Percentiles rank a stretch among this genome's conserved stretches.
Conservation (phyloP, 2,888 invertebrate species). For the Cephus spinipes region DNA sequence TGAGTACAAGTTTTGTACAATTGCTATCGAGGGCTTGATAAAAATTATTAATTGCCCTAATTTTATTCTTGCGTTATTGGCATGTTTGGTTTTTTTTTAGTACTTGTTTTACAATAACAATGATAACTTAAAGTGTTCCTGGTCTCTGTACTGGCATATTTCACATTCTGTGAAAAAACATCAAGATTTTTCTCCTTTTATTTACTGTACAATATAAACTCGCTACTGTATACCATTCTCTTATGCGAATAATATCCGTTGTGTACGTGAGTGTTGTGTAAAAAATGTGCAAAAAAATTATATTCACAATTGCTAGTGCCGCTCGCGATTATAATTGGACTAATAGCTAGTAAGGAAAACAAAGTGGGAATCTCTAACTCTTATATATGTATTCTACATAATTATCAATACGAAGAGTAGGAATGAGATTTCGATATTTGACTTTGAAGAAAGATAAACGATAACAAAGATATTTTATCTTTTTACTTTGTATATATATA, state of each 20-base stretch:
- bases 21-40: not conserved
- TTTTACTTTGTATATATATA: not conserved
- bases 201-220: slow-evolving; percentile 33
- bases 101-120: slow-evolving; percentile 9
- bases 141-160: not conserved
- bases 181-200: slow-evolving; percentile 10
- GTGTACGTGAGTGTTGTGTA: slow-evolving; percentile 31
- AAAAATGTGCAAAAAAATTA: slow-evolving; percentile 59
- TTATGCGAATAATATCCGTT: not conserved
- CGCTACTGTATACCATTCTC: not conserved
- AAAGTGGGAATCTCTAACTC: not conserved
- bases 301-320: slow-evolving; percentile 35
- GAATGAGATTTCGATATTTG: not conserved
- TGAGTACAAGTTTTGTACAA: not conserved
- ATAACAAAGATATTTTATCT: not conserved
- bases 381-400: not conserved
- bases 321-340: not conserved
- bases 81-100: not conserved
- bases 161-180: not conserved
- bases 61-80: not conserved
- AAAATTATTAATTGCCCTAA: not conserved
- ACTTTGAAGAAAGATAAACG: not conserved
- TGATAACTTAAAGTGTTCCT: not conserved
- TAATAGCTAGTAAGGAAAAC: not conserved
- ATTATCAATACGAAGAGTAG: not conserved